Conservation (phyloP, 2,797 vertebrate genomes). For the Danio choprae region DNA sequence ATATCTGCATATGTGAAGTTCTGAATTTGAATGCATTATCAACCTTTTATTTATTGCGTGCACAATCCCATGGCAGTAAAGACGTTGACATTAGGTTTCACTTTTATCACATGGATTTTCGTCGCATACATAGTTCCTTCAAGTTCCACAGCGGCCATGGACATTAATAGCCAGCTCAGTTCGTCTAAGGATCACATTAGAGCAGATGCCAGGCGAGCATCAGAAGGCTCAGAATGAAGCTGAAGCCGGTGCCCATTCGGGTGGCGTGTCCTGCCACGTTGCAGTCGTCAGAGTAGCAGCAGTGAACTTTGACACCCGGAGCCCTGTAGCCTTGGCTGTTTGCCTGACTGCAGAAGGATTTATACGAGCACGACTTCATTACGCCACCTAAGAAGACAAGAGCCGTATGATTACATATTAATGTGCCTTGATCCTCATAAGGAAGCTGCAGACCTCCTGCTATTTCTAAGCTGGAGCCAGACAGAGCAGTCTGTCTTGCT, state of each 20-base stretch:
- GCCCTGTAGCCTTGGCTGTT: constrained; percentile 82
- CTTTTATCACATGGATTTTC: neutral
- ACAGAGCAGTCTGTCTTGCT: constrained; percentile 60
- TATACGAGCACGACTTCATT: constrained; percentile 92
- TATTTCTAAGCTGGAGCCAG: constrained; percentile 57
- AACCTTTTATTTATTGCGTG: constrained; percentile 16
- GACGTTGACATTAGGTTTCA: neutral
- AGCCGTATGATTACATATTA: constrained; percentile 43
- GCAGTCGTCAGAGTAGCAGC: constrained; percentile 89
- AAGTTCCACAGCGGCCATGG: neutral
- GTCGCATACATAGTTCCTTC: constrained; percentile 21
- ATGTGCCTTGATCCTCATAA: constrained; percentile 44
- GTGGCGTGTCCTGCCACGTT: constrained; percentile 76
- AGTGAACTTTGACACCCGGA: constrained; percentile 84
- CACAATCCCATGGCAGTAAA: constrained; percentile 5
- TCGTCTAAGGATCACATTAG: constrained; percentile 56
- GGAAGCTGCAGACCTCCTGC: constrained; percentile 46
- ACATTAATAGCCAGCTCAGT: constrained; percentile 13
- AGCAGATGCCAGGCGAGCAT: constrained; percentile 55
- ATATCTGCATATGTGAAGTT: neutral
- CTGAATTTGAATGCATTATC: neutral
- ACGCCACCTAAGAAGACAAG: constrained; percentile 78
- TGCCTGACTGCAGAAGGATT: constrained; percentile 89
- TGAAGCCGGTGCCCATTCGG: constrained; percentile 59
- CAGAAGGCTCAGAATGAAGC: constrained; percentile 71